phyloP scores from a whole-genome alignment of 2,888 invertebrate species.

The Orthosia gracilis region DNA sequence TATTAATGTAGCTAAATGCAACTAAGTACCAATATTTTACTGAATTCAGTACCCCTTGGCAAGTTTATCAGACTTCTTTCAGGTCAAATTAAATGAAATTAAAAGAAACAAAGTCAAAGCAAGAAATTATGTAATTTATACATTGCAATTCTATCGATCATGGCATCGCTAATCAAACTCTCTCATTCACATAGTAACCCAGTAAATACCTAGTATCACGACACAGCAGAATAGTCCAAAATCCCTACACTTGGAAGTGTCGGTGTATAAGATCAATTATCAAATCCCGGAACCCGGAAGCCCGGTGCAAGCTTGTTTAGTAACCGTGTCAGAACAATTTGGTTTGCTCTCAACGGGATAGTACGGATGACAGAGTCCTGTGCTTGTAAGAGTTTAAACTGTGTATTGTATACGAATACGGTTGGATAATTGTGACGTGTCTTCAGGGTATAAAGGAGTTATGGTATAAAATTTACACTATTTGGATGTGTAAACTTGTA shows the following conservation, averaged over 20 bases:
- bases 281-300: conserved; percentile 53
- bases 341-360: conserved; percentile 56
- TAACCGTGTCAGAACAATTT: conserved; percentile 62
- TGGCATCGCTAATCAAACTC: neutral
- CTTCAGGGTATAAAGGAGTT: conserved; percentile 37
- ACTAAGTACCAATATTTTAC: too few species aligned
- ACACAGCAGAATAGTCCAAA: conserved; percentile 13
- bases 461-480: neutral
- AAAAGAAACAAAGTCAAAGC: too few species aligned
- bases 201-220: neutral
- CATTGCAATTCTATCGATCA: neutral
- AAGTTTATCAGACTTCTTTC: too few species aligned
- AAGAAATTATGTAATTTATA: neutral
- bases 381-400: conserved; percentile 44
- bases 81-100: too few species aligned
- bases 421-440: conserved; percentile 50
- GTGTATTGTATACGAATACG: conserved; percentile 45
- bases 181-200: neutral
- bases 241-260: conserved; percentile 44
- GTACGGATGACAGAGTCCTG: conserved; percentile 36
- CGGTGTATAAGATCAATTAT: conserved; percentile 76
- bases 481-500: neutral
- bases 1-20: too few species aligned
- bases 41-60: too few species aligned
- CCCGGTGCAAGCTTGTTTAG: conserved; percentile 57